Base-by-base conservation (phyloP, 2,113 vertebrate species). In the Forbesichthys papilliferus region DNA sequence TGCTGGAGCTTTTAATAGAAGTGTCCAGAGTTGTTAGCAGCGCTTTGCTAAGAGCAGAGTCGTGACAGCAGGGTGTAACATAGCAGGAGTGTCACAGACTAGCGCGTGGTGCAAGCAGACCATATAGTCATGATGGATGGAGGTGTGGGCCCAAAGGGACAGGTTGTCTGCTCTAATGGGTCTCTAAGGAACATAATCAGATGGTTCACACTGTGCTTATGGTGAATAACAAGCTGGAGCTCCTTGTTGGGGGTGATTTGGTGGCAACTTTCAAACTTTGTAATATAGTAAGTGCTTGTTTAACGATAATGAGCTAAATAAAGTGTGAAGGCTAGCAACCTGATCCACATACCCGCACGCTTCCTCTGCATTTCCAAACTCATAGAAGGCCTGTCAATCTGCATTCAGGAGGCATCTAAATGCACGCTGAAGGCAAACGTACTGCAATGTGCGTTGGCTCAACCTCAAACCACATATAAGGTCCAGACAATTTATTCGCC, bases 91-190 rank as follows among this genome's bases (percentile, higher is more conserved):
- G 76, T 69, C 54, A 71, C 70, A 61, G 78, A 71, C 80, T 70
- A 68, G 73, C 82, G 61, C 18, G 48, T 62, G 61, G 52, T 79
- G 73, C 84, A 85, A 82, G 16, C 64, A 80, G 63, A 86, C 83
- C 71, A 83, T 70, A 88, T 93, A 88, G 89, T 84, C 83, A 86
- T 93, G 92, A 93, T 90, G 89, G 89, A 93, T 93, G 87, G 81
- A 74, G 74, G 79, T 68, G 48, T 68, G 70, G 77, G 77, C 73
- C 80, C 84, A 82, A 55, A 9, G 78, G 78, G 90, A 90, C 88
- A 88, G 82, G 77, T 82, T 84, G 79, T 78, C 78, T 54, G 68
- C 78, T 88, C 62, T 91, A 93, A 92, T 89, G 85, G 83, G 81
- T 92, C 91, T 87, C 90, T 3, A 52, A 90, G 91, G 91, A 90